Conservation (phyloP, 2,797 vertebrate species). For the Enoplosus armatus region DNA sequence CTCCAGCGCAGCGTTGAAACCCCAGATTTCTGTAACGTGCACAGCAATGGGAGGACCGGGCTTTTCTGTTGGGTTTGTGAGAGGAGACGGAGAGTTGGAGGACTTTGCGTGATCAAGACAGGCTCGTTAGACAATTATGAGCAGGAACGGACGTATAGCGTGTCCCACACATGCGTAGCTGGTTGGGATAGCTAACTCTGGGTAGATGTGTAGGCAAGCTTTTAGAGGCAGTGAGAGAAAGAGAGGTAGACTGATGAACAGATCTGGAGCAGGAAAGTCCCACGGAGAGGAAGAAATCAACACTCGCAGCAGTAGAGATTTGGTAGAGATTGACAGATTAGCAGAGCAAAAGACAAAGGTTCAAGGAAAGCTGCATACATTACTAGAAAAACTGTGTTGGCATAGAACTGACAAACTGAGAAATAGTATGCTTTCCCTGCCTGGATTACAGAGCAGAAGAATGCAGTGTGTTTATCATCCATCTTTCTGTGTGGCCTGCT, state of each 20-base stretch:
- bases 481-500: conserved; percentile 61
- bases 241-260: conserved; percentile 44
- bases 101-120: conserved; percentile 17
- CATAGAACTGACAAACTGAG: conserved; percentile 52
- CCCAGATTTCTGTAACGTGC: conserved; percentile 91
- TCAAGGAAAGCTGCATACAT: conserved; percentile 49
- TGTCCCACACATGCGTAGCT: neutral
- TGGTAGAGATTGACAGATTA: conserved; percentile 65
- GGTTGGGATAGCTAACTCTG: conserved; percentile 22
- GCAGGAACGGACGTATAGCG: neutral
- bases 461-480: conserved; percentile 56
- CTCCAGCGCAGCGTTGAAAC: conserved; percentile 90
- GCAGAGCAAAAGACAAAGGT: conserved; percentile 58
- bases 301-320: conserved; percentile 45
- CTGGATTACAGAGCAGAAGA: conserved; percentile 49
- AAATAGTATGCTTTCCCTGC: conserved; percentile 40
- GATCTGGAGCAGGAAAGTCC: conserved; percentile 48
- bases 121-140: conserved; percentile 4
- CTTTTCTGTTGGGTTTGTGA: conserved; percentile 82
- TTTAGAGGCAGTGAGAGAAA: conserved; percentile 16
- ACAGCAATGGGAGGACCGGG: conserved; percentile 87
- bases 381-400: conserved; percentile 40
- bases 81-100: conserved; percentile 6
- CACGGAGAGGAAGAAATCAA: conserved; percentile 48
- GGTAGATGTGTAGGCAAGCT: conserved; percentile 26